Conservation (phyloP, 2,888 invertebrate species). For the Xanthostigma xanthostigma region DNA sequence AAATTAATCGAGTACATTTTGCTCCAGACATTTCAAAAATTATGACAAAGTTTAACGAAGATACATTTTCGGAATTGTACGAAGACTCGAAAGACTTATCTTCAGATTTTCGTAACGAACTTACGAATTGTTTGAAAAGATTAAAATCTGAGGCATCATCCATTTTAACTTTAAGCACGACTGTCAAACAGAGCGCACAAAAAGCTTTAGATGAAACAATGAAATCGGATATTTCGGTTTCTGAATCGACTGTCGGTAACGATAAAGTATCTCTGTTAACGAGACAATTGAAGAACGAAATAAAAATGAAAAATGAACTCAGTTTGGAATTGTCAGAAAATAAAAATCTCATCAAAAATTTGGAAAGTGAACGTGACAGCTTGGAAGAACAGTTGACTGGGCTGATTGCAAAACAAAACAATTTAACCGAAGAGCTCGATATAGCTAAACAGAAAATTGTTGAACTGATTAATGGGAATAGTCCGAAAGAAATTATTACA, state of each 20-base stretch:
- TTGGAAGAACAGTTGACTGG: constrained; percentile 46
- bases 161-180: constrained; percentile 40
- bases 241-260: not conserved
- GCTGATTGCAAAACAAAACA: constrained; percentile 40
- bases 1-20: constrained; percentile 46
- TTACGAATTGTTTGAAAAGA: constrained; percentile 50
- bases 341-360: constrained; percentile 29
- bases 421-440: constrained; percentile 33
- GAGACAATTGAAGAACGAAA: constrained; percentile 21
- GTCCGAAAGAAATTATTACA: constrained; percentile 34
- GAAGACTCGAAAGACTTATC: constrained; percentile 34
- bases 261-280: constrained; percentile 19
- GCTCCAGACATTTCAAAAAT: constrained; percentile 50
- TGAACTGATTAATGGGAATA: constrained; percentile 26
- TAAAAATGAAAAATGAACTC: constrained; percentile 26
- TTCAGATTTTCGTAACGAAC: constrained; percentile 44
- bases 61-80: constrained; percentile 38
- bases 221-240: no score
- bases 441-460: constrained; percentile 29
- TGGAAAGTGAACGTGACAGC: constrained; percentile 28
- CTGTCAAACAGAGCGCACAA: constrained; percentile 9
- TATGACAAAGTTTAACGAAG: constrained; percentile 44
- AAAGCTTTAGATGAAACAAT: not conserved
- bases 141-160: constrained; percentile 55
- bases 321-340: constrained; percentile 41